Conservation (phyloP, 2,888 invertebrate species). For the Acanthoscelides obtectus region DNA sequence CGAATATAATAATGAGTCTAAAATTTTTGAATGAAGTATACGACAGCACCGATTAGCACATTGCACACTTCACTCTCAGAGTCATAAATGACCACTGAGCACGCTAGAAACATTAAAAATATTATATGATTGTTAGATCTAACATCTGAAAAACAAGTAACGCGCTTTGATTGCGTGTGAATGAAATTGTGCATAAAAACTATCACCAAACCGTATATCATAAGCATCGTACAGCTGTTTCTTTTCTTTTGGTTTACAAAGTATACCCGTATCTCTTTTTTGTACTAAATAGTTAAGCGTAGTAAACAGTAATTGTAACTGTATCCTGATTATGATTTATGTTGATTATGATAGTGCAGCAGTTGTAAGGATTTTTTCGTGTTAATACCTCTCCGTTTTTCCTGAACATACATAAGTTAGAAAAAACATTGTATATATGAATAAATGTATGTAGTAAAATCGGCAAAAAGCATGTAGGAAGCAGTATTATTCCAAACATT, state of each 20-base stretch:
- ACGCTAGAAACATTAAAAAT: too few relatives aligned
- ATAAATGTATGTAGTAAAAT: background rate
- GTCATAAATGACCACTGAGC: too few relatives aligned
- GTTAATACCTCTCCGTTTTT: background rate
- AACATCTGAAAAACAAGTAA: too few relatives aligned
- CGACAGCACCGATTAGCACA: too few relatives aligned
- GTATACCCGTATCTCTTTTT: background rate
- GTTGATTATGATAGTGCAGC: background rate
- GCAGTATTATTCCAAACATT: background rate
- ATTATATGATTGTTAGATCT: too few relatives aligned
- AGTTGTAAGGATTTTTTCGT: background rate
- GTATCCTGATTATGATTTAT: background rate
- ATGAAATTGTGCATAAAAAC: too few relatives aligned
- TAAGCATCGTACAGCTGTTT: background rate
- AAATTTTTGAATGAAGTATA: too few relatives aligned
- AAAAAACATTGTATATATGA: too few relatives aligned
- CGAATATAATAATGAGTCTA: too few relatives aligned
- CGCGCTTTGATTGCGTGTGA: too few relatives aligned
- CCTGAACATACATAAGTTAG: background rate
- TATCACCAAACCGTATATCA: background rate
- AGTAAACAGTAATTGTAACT: background rate
- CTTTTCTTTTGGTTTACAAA: background rate
- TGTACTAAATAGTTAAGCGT: background rate
- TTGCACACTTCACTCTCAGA: too few relatives aligned
- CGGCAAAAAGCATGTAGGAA: background rate